Evolutionary conservation across 2,113 vertebrate genomes (phyloP), one percentile per base, ranked within the genome.

Genomic region (Onychostoma macrolepis): DNA sequence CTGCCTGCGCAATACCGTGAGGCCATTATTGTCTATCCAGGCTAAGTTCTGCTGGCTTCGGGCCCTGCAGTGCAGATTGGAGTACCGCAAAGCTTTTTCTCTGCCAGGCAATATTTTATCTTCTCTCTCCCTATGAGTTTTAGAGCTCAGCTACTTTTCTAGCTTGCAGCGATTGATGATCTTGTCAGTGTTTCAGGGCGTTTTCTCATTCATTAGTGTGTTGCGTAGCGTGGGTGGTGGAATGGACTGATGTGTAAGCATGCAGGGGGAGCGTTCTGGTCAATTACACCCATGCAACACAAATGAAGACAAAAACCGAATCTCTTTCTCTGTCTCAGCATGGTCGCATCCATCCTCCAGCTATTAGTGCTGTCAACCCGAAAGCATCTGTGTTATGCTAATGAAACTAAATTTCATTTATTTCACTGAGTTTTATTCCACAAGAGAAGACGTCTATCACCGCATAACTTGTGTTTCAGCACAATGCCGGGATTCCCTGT

Each of bases 361-460:
- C 90, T 91, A 92, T 93, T 91, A 93, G 85, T 84, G 80, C 87
- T 90, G 89, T 91, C 91, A 90, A 90, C 67, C 85, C 84, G 88
- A 86, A 91, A 89, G 86, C 84, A 30, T 88, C 48, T 78, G 84
- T 56, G 77, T 86, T 87, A 94, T 91, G 90, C 88, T 93, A 93
- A 92, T 92, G 33, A 92, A 43, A 75, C 45, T 43, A 30, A 86
- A 85, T 86, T 82, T 83, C 4, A 7, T 63, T 65, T 26, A 80
- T 61, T 65, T 80, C 76, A 45, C 53, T 84, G 41, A 53, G 13
- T 69, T 72, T 48, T 19, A 63, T 45, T 43, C 21, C n/a, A 45
- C 15, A 13, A 83, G 38, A 56, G 75, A 79, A 45, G 19, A 45
- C 2, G 72, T 77, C 63, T 74, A 30, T 11, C 67, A 58, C 80